A percentile compares a stretch with the other conserved stretches of the same genome.
Conservation (phyloP, 2,113 vertebrate species). For the Paralichthys olivaceus region DNA sequence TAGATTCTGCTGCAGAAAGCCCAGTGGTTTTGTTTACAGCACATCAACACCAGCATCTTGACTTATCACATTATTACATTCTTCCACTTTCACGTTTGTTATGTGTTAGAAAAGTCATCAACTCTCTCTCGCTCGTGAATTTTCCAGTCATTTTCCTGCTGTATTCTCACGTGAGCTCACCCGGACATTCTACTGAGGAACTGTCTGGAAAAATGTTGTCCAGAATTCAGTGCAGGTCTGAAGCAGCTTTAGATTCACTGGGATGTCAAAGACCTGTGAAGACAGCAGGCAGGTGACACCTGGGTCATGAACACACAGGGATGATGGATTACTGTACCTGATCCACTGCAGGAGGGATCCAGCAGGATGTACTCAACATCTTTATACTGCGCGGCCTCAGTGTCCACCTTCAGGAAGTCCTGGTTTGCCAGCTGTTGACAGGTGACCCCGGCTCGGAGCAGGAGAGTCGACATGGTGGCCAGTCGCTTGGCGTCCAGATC, state of each 20-base stretch:
- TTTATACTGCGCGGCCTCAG: slow-evolving; percentile 80
- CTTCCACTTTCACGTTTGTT: no score
- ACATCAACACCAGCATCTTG: no score
- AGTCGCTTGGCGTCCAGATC: slow-evolving; percentile 92
- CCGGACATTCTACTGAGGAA: no score
- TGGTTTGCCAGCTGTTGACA: slow-evolving; percentile 88
- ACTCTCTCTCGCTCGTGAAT: no score
- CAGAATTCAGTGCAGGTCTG: not conserved
- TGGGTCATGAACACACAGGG: not conserved
- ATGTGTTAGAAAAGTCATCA: no score
- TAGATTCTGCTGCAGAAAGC: no score
- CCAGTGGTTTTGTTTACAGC: no score
- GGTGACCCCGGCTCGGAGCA: slow-evolving; percentile 90
- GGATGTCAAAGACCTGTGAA: not conserved
- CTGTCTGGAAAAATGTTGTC: no score
- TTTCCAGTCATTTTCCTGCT: no score
- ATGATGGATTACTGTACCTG: slow-evolving; percentile 80
- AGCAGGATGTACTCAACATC: slow-evolving; percentile 89
- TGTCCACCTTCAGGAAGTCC: slow-evolving; percentile 91
- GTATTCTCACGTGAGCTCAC: no score
- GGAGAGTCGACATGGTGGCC: slow-evolving; percentile 92
- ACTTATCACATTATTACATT: no score
- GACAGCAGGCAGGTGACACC: not conserved
- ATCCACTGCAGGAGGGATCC: slow-evolving; percentile 97
- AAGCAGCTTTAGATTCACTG: not conserved